A percentile compares a stretch with the other conserved stretches of the same genome.
phyloP scores from a whole-genome alignment of 2,113 vertebrate genomes.

The Eulemur rufifrons region DNA sequence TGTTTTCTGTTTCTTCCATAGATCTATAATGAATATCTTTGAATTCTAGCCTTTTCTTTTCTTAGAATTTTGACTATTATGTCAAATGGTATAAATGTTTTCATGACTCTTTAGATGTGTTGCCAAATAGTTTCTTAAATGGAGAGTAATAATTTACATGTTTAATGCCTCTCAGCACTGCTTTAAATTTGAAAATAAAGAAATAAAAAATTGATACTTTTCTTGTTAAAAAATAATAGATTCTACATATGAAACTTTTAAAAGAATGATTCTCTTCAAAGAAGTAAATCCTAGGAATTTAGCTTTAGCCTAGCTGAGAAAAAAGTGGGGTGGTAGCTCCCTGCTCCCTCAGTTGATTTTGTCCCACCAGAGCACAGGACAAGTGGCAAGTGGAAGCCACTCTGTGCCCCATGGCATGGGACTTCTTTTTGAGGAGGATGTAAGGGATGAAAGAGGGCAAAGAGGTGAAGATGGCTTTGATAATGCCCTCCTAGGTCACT shows the following conservation, averaged over 20 bases:
- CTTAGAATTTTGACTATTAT: constrained; percentile 10
- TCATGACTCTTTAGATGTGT: not conserved
- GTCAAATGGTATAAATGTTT: not conserved
- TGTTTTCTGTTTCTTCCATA: not conserved
- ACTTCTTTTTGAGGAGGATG: not conserved
- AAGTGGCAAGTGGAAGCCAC: not conserved
- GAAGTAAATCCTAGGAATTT: not conserved
- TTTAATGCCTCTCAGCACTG: not conserved
- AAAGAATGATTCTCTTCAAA: not conserved
- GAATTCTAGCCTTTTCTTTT: not conserved
- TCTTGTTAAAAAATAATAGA: not conserved
- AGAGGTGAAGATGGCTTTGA: not conserved
- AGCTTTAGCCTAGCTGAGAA: not conserved
- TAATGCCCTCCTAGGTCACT: not conserved
- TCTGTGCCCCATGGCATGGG: not conserved
- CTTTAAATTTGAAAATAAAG: constrained; percentile 25
- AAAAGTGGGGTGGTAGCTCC: not conserved
- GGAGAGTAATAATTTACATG: not conserved
- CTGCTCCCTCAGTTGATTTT: not conserved
- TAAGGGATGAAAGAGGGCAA: not conserved
- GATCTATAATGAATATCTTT: not conserved
- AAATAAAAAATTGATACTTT: not conserved
- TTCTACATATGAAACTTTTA: not conserved
- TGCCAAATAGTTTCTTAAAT: not conserved
- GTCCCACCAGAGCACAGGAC: too few species aligned